Evolutionary conservation across 1,140 invertebrate species (phyloP), one percentile per base, ranked within the genome.

Genomic region (Condylostylus longicornis): DNA sequence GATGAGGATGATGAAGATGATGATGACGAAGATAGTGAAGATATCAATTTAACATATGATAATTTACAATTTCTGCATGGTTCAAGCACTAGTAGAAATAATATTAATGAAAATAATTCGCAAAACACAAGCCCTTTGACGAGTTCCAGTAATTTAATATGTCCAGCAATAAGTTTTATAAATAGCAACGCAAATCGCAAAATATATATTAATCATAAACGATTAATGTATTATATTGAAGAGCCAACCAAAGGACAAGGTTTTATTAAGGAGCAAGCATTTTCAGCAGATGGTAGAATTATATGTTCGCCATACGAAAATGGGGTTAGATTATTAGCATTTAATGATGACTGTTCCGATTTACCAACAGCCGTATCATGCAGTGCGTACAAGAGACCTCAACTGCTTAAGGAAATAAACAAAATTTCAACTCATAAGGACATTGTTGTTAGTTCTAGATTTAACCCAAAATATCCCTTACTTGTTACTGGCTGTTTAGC

Each of bases 361-460:
- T 58, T 93, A 21, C 77, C 79, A 2, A 71, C 43, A 2, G 71
- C 74, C 12, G 48, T 61, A 33, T 42, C 51, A 32, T 52, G 61
- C 25, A 45, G 37, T 45, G 61, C 58, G 44, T 45, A 57, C 58
- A 31, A 33, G 45, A 1, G 44, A 23, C 54, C 55, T 1, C 58
- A 58, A 43, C 66, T 62, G 46, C 65, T 54, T 43, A 67, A 48
- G 43, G 74, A 85, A 53, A 50, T 89, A 17, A 72, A 72, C 2
- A 72, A 72, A 6, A 78, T 74, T 44, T 65, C 75, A 34, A 75
- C 76, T 46, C 88, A 93, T 52, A 64, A 71, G 17, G 79, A 87
- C 49, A 77, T 83, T 35, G 87, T 93, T n/a, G 74, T 93, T 15
- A 82, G 84, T 54, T 86, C 84, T 35, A 88, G 85, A 62, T 94